Conservation (phyloP, 2,113 vertebrate species). For the Aegithalos caudatus region DNA sequence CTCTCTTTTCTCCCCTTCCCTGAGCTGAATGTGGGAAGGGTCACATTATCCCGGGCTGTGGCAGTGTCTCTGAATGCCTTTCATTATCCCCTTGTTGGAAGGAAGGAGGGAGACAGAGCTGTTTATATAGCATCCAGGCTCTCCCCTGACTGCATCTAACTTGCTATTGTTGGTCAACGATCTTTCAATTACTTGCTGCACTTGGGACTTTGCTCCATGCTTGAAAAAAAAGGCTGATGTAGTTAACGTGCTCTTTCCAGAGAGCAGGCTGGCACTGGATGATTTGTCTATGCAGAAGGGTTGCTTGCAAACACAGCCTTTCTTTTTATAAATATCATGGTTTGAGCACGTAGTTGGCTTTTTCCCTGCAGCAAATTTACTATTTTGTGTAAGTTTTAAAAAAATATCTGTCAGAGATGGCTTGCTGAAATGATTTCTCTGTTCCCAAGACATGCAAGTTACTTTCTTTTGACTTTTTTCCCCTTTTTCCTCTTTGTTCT, state of each 20-base stretch:
- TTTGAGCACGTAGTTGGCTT: background rate
- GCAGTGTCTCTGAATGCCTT: background rate
- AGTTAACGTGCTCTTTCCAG: background rate
- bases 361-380: background rate
- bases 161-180: background rate
- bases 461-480: background rate
- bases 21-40: background rate
- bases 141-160: background rate
- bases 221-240: background rate
- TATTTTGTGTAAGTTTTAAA: background rate
- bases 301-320: background rate
- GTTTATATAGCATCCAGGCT: background rate
- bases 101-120: background rate
- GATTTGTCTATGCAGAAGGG: background rate
- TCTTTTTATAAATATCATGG: background rate
- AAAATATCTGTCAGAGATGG: background rate
- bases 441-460: background rate
- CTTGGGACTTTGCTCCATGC: background rate
- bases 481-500: background rate
- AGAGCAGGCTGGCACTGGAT: background rate
- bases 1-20: background rate
- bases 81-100: background rate
- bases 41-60: background rate
- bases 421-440: background rate
- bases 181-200: conserved; percentile 3